These are phyloP conservation scores for Pycnomerus fuliginosus DNA, from an alignment of 2,888 invertebrate genomes.

Conservation along the genomic window DNA sequence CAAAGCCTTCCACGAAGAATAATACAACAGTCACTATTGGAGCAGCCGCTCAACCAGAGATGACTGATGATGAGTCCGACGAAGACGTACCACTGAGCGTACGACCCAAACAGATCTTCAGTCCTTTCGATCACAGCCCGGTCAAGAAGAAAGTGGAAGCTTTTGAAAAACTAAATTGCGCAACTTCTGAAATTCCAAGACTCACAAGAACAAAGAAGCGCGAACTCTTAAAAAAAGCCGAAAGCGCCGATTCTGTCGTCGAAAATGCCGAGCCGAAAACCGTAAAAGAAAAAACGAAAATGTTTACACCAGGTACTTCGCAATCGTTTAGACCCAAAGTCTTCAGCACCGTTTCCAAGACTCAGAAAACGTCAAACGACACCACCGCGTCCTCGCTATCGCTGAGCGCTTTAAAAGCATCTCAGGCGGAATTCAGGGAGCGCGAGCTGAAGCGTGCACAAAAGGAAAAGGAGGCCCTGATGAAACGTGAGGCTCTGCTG, in stretches of 20 bases:
- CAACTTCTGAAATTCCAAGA: slow-evolving; percentile 37
- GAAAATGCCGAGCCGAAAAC: slow-evolving; percentile 25
- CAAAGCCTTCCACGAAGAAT: no score
- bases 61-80: no score
- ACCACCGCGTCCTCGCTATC: slow-evolving; percentile 17
- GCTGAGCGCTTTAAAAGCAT: slow-evolving; percentile 37
- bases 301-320: no score
- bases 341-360: slow-evolving; percentile 26
- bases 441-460: slow-evolving; percentile 35
- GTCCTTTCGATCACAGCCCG: slow-evolving; percentile 61
- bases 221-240: not conserved
- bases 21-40: no score
- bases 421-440: slow-evolving; percentile 39
- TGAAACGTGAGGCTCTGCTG: slow-evolving; percentile 62
- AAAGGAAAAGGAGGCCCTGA: slow-evolving; percentile 41
- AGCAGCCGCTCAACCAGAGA: no score
- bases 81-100: no score
- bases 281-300: slow-evolving; percentile 30
- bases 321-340: no score
- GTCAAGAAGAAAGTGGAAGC: slow-evolving; percentile 63
- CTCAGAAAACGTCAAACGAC: slow-evolving; percentile 24
- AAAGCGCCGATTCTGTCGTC: no score
- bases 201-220: slow-evolving; percentile 51
- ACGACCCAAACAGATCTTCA: slow-evolving; percentile 54
- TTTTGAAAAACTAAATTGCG: slow-evolving; percentile 54